These are phyloP conservation scores for Lasius fuliginosus DNA, from an alignment of 2,888 invertebrate species.

Conservation along the genomic window DNA sequence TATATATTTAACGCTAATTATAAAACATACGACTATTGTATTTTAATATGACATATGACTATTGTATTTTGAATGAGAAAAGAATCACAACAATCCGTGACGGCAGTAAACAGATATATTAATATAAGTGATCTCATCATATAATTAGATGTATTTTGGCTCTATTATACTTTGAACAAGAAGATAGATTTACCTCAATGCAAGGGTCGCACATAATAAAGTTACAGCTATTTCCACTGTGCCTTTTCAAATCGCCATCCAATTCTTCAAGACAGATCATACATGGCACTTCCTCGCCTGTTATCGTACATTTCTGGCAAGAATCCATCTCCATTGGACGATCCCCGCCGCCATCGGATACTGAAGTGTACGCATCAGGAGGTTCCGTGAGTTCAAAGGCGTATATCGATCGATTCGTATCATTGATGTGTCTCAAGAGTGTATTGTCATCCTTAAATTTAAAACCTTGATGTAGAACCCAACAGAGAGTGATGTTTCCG, in stretches of 20 bases:
- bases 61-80: not conserved
- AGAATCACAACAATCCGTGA: not conserved
- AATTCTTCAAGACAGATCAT: slow-evolving; percentile 89
- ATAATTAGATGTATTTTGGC: not conserved
- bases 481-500: slow-evolving; percentile 67
- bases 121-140: not conserved
- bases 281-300: slow-evolving; percentile 85
- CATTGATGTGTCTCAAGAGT: slow-evolving; percentile 87
- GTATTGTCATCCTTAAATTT: slow-evolving; percentile 87
- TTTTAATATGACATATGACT: not conserved
- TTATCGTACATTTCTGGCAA: slow-evolving; percentile 75
- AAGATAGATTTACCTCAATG: slow-evolving; percentile 86
- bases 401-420: slow-evolving; percentile 86
- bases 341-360: slow-evolving; percentile 77
- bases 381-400: slow-evolving; percentile 86
- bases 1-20: not conserved
- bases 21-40: not conserved
- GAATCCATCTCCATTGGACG: slow-evolving; percentile 75
- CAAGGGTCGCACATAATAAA: slow-evolving; percentile 88
- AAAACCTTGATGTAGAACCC: slow-evolving; percentile 73
- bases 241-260: slow-evolving; percentile 87
- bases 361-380: slow-evolving; percentile 80
- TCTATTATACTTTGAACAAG: slow-evolving; percentile 20
- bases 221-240: slow-evolving; percentile 88
- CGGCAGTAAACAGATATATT: not conserved